Percentiles rank a stretch among this genome's conserved stretches.
These are phyloP conservation scores for Burhinus oedicnemus DNA, from an alignment of 2,113 vertebrate species.

Conservation along the genomic window DNA sequence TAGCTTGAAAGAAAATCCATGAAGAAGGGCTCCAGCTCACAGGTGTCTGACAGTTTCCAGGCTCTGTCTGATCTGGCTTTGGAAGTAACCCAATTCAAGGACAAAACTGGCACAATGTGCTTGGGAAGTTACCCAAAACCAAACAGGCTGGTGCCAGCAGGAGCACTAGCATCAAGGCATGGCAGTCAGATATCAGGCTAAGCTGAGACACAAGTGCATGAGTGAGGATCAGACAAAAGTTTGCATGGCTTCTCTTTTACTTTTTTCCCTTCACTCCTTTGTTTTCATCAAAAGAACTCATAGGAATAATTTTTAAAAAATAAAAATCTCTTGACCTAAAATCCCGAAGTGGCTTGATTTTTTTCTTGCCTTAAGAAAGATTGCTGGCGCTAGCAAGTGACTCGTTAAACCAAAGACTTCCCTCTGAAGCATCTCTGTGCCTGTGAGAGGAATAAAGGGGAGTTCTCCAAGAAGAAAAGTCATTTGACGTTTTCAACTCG, in stretches of 20 bases:
- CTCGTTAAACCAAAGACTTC: not conserved
- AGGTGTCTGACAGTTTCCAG: not conserved
- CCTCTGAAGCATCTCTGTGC: not conserved
- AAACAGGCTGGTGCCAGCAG: not conserved
- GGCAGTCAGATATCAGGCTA: not conserved
- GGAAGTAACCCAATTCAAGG: not conserved
- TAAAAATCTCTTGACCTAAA: not conserved
- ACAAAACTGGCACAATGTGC: not conserved
- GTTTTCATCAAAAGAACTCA: not conserved
- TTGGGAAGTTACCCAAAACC: not conserved
- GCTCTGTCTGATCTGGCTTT: not conserved
- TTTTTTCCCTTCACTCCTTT: not conserved
- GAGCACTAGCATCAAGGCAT: not conserved
- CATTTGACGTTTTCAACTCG: not conserved
- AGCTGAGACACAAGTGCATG: not conserved
- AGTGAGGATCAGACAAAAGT: not conserved
- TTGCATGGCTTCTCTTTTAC: not conserved
- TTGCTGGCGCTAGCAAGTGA: not conserved
- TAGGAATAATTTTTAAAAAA: not conserved
- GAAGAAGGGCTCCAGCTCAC: not conserved
- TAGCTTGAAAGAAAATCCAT: not conserved
- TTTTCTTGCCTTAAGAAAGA: not conserved
- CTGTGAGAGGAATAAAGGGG: not conserved
- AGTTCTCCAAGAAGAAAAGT: not conserved
- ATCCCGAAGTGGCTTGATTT: not conserved